Evolutionary conservation across 2,888 invertebrate genomes (phyloP), one percentile per base, ranked within the genome.

Genomic region (Archaeoteleia sp.): DNA sequence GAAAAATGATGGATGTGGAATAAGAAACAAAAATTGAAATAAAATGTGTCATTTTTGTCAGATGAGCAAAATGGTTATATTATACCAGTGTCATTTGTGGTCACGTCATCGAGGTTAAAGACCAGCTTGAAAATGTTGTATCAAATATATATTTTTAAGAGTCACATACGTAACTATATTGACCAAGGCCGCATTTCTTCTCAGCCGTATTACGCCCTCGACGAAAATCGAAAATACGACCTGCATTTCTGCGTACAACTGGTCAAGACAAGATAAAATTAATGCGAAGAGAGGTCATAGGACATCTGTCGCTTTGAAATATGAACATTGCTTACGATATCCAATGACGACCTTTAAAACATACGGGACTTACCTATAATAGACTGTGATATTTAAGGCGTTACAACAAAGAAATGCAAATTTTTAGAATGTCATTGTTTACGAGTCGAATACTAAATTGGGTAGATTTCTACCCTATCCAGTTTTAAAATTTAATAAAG

Each of bases 251-350:
- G 39, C 23, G 13, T 25, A 25, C 35, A 61, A 54, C 32, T 32
- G 20, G 23, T 57, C 62, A 34, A 35, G 27, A 51, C 13, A 65
- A 69, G 71, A 73, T 77, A 69, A 77, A 77, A 77, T 68, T 75
- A 72, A 73, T 70, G 73, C 69, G 29, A 29, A 61, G 65, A 37
- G 54, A 68, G 80, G 76, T 78, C 78, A 72, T 37, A 76, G 80
- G 77, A 74, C 78, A 74, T 72, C 71, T 72, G 67, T 61, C 53
- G 74, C 72, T 74, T 69, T 58, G 66, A 63, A 65, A 65, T 71
- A 80, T 82, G 82, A 78, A 77, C 77, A 80, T 77, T 82, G 80
- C 77, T 80, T 81, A 82, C 81, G 67, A 57, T 70, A 34, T 42
- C 68, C 58, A 65, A 69, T 67, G 72, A 73, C 67, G 72, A 70